Conservation (phyloP, 2,113 vertebrate species). For the Bambusicola thoracicus region DNA sequence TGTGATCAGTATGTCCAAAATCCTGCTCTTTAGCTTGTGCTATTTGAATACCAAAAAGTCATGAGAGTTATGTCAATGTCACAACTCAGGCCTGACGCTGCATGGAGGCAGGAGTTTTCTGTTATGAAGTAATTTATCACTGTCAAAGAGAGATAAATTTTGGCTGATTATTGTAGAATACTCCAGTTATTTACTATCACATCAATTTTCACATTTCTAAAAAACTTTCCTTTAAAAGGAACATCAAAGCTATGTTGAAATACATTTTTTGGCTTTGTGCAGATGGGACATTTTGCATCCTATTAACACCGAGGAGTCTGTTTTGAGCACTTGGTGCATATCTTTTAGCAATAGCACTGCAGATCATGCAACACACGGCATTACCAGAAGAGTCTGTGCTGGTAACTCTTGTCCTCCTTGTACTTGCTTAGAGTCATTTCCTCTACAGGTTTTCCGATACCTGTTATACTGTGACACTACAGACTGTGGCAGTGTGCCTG, state of each 20-base stretch:
- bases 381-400: neutral
- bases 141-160: neutral
- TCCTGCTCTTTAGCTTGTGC: neutral
- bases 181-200: slow-evolving; percentile 9
- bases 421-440: neutral
- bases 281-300: slow-evolving; percentile 48
- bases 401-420: neutral
- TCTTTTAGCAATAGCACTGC: neutral
- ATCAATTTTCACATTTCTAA: slow-evolving; percentile 3
- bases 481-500: neutral
- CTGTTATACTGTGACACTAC: neutral
- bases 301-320: slow-evolving; percentile 23
- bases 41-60: neutral
- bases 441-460: neutral
- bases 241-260: slow-evolving; percentile 10
- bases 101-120: neutral
- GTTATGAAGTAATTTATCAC: neutral
- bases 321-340: slow-evolving; percentile 1
- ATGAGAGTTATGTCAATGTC: neutral
- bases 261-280: slow-evolving; percentile 30
- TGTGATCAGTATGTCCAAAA: neutral
- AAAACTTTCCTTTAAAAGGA: slow-evolving; percentile 10
- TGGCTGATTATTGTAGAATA: neutral
- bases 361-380: neutral
- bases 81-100: neutral